Percentiles rank a stretch among this genome's conserved stretches.
These are phyloP conservation scores for Diaphora mendica DNA, from an alignment of 2,888 invertebrate species.

Conservation along the genomic window DNA sequence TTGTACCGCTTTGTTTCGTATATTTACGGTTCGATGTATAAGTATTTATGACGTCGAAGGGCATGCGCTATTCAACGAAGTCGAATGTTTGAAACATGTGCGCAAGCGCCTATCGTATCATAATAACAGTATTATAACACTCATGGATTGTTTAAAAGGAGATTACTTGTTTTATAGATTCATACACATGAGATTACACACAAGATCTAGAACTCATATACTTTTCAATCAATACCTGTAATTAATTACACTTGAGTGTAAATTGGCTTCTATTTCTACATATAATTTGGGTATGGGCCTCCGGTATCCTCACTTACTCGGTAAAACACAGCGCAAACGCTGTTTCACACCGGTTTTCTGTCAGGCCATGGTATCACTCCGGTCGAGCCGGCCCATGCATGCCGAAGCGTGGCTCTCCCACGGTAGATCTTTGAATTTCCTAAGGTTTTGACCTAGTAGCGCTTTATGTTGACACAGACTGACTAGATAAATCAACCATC, in stretches of 20 bases:
- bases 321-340: too few relatives aligned
- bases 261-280: background rate
- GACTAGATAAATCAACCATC: too few relatives aligned
- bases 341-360: too few relatives aligned
- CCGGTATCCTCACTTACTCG: too few relatives aligned
- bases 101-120: slow-evolving; percentile 79
- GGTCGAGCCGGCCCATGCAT: too few relatives aligned
- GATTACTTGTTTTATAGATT: background rate
- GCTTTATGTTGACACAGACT: too few relatives aligned
- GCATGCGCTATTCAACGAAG: slow-evolving; percentile 64
- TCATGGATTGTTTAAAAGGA: background rate
- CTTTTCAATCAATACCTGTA: background rate
- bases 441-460: too few relatives aligned
- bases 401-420: too few relatives aligned
- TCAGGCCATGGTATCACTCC: too few relatives aligned
- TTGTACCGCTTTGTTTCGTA: slow-evolving; percentile 84
- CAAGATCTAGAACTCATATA: background rate
- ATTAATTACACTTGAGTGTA: background rate
- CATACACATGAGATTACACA: too few relatives aligned
- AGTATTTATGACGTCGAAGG: slow-evolving; percentile 81
- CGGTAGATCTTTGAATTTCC: too few relatives aligned
- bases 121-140: slow-evolving; percentile 45
- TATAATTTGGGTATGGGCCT: too few relatives aligned
- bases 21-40: slow-evolving; percentile 79
- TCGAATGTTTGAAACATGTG: slow-evolving; percentile 64